Conservation (phyloP, 2,113 vertebrate genomes). For the Nibea coibor region DNA sequence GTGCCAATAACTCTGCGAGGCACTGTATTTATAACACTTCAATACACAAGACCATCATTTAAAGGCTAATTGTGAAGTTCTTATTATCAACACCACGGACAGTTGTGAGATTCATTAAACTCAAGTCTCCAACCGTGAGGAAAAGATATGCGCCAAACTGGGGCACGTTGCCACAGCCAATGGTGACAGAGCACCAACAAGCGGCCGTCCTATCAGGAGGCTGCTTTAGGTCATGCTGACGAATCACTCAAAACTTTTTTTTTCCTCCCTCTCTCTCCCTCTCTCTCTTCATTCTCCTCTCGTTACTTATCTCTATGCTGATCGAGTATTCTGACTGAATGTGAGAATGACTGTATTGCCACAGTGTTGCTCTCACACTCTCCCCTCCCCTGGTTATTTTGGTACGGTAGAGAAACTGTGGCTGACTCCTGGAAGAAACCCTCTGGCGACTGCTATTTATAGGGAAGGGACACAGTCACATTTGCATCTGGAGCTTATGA, state of each 20-base stretch:
- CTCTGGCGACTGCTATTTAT: constrained; percentile 81
- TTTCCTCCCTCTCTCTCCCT: background rate
- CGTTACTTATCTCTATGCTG: constrained; percentile 71
- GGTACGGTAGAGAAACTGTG: constrained; percentile 71
- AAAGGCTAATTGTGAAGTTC: constrained; percentile 69
- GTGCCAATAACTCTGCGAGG: constrained; percentile 40
- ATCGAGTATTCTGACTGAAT: constrained; percentile 68
- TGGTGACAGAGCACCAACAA: constrained; percentile 40
- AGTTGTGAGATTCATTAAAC: constrained; percentile 74
- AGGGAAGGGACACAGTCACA: constrained; percentile 77
- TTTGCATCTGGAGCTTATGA: constrained; percentile 81
- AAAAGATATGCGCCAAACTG: constrained; percentile 67
- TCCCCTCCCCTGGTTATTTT: constrained; percentile 75
- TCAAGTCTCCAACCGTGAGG: constrained; percentile 64
- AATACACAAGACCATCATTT: constrained; percentile 59
- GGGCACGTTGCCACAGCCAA: constrained; percentile 67
- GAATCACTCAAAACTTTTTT: constrained; percentile 72
- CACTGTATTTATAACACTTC: constrained; percentile 47
- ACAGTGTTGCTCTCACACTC: constrained; percentile 59
- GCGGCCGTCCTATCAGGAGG: constrained; percentile 63
- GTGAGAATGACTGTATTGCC: constrained; percentile 63
- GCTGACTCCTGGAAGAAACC: constrained; percentile 79
- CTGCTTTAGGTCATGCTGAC: constrained; percentile 61
- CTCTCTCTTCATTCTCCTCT: constrained; percentile 25
- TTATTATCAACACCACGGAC: constrained; percentile 66